Evolutionary conservation across 2,113 vertebrate genomes (phyloP).

Genomic region (Mustela nigripes): DNA sequence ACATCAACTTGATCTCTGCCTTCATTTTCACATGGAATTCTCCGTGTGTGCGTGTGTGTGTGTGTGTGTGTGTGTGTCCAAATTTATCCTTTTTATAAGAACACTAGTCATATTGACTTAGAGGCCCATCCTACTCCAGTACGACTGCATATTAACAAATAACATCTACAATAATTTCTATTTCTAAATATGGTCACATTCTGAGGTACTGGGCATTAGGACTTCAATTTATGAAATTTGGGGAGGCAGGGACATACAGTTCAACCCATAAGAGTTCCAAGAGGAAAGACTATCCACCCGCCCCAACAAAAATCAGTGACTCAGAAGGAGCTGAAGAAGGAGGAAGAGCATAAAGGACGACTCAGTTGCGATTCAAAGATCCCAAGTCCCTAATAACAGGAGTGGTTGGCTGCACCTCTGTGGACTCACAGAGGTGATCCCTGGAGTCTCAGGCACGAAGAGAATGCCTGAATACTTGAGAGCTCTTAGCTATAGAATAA

Average conservation of each 20-base stretch:
- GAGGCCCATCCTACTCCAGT: neutral
- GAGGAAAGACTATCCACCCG: neutral
- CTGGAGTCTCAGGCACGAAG: neutral
- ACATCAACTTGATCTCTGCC: neutral
- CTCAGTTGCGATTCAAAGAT: neutral
- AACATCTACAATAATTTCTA: neutral
- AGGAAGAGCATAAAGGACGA: neutral
- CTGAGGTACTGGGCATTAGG: neutral
- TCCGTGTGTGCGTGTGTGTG: neutral
- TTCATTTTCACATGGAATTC: neutral
- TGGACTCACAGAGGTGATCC: neutral
- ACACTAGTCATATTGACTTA: neutral
- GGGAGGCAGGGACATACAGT: neutral
- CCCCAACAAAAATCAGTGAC: neutral
- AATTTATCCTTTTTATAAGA: neutral
- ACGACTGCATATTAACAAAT: neutral
- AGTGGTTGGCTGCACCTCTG: neutral
- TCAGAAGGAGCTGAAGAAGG: neutral
- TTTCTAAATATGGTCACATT: conserved; percentile 7
- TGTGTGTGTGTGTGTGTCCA: neutral
- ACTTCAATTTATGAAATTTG: neutral
- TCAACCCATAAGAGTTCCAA: neutral
- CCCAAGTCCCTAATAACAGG: neutral
- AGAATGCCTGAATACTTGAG: neutral
- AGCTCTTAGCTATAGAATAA: neutral